Percentiles rank a stretch among this genome's conserved stretches.
Evolutionary conservation across 2,888 invertebrate species (phyloP).

Genomic region (Fragum whitleyi): DNA sequence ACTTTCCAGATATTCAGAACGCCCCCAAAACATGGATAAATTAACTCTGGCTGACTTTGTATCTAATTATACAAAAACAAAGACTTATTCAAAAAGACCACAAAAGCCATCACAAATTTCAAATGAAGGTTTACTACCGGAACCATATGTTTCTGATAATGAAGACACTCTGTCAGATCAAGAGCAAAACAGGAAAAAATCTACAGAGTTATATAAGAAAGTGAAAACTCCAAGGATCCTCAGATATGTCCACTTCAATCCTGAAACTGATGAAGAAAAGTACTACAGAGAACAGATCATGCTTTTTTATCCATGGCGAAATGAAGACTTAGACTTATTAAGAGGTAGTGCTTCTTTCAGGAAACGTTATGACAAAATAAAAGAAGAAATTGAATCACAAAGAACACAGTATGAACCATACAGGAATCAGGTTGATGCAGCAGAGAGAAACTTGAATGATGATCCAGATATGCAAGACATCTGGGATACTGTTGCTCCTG

Average conservation of each 20-base stretch:
- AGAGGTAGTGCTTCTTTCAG: conserved; percentile 18
- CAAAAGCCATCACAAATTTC: background rate
- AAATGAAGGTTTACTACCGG: conserved; percentile 30
- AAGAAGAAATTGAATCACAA: conserved; percentile 15
- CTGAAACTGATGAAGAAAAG: conserved; percentile 64
- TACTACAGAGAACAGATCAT: conserved; percentile 74
- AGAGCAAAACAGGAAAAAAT: conserved; percentile 11
- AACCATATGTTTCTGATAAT: conserved; percentile 24
- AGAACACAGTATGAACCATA: conserved; percentile 32
- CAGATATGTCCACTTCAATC: conserved; percentile 63
- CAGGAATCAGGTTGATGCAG: conserved; percentile 37
- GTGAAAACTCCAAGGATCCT: conserved; percentile 38
- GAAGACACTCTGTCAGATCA: conserved; percentile 22
- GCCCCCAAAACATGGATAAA: conserved; percentile 41
- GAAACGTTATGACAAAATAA: conserved; percentile 10
- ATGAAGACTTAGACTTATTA: conserved; percentile 46
- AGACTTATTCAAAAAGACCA: background rate
- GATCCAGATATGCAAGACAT: conserved; percentile 34
- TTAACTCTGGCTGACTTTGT: conserved; percentile 54
- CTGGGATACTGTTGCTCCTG: conserved; percentile 47
- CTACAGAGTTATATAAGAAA: conserved; percentile 10
- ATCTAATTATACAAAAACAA: conserved; percentile 24
- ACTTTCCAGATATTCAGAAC: conserved; percentile 36
- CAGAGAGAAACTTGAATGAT: conserved; percentile 29
- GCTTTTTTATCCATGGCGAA: conserved; percentile 77